These are phyloP conservation scores for Gryon sp. DNA, from an alignment of 1,140 invertebrate genomes.

Conservation along the genomic window DNA sequence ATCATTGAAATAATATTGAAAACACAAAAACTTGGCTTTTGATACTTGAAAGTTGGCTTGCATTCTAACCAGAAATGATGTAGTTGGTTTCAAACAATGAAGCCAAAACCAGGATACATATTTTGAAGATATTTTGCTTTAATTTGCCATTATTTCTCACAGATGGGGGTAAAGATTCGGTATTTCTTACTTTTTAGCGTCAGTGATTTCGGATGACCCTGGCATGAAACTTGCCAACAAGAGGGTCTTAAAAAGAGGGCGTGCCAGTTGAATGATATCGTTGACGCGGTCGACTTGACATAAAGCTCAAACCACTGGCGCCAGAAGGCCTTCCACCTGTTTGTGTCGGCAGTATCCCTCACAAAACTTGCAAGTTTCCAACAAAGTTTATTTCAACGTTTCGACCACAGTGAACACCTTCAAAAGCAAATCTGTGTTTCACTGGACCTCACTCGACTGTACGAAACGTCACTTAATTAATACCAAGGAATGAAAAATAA, in stretches of 20 bases:
- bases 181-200: too few relatives aligned
- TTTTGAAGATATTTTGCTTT: too few relatives aligned
- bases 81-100: too few relatives aligned
- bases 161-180: too few relatives aligned
- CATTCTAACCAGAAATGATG: too few relatives aligned
- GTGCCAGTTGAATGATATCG: conserved; percentile 23
- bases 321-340: conserved; percentile 71
- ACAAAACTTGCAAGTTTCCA: conserved; percentile 18
- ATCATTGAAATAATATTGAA: too few relatives aligned
- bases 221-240: conserved; percentile 52
- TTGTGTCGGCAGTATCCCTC: conserved; percentile 64
- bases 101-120: too few relatives aligned
- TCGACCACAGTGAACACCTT: not conserved
- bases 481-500: conserved; percentile 6
- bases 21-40: too few relatives aligned
- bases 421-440: not conserved
- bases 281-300: conserved; percentile 60
- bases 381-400: conserved; percentile 13
- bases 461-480: not conserved
- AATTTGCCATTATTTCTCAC: too few relatives aligned
- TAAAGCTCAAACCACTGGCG: conserved; percentile 50
- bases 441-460: not conserved
- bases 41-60: too few relatives aligned
- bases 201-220: conserved; percentile 55
- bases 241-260: conserved; percentile 23